These are phyloP conservation scores for Ataeniobius toweri DNA, from an alignment of 2,797 vertebrate genomes.

Conservation along the genomic window DNA sequence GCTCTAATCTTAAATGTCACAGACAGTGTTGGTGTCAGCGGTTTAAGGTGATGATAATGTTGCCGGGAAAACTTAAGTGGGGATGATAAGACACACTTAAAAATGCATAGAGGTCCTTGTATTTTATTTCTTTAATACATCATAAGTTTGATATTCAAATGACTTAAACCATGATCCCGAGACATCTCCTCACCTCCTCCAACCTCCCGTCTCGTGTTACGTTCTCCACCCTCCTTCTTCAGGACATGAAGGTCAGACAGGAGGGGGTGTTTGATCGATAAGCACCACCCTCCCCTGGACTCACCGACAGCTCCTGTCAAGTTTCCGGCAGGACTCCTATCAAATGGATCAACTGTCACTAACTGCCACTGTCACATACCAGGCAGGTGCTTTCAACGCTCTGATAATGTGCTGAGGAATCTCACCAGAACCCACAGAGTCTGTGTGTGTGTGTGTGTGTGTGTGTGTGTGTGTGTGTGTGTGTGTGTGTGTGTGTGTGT, in stretches of 20 bases:
- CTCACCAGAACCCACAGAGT: constrained; percentile 59
- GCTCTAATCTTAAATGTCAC: constrained; percentile 12
- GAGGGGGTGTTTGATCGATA: constrained; percentile 77
- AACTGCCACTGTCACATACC: constrained; percentile 79
- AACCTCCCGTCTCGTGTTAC: constrained; percentile 30
- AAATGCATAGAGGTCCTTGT: not conserved
- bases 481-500: constrained; percentile 31
- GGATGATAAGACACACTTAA: not conserved
- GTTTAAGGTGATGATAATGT: not conserved
- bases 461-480: constrained; percentile 31
- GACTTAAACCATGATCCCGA: constrained; percentile 18
- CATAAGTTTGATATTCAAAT: constrained; percentile 10
- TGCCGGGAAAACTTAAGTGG: constrained; percentile 3
- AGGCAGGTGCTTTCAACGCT: constrained; percentile 81
- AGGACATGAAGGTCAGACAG: constrained; percentile 74
- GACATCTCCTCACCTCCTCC: not conserved
- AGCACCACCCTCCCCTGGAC: constrained; percentile 66
- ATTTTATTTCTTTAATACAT: not conserved
- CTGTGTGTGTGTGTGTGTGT: constrained; percentile 36
- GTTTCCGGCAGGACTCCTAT: constrained; percentile 74
- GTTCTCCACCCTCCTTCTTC: constrained; percentile 34
- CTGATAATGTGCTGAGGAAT: constrained; percentile 73
- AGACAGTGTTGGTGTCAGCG: not conserved
- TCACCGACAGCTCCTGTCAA: constrained; percentile 82
- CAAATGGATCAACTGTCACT: constrained; percentile 78